Conservation (phyloP, 2,888 invertebrate genomes). For the Melipona beecheii region DNA sequence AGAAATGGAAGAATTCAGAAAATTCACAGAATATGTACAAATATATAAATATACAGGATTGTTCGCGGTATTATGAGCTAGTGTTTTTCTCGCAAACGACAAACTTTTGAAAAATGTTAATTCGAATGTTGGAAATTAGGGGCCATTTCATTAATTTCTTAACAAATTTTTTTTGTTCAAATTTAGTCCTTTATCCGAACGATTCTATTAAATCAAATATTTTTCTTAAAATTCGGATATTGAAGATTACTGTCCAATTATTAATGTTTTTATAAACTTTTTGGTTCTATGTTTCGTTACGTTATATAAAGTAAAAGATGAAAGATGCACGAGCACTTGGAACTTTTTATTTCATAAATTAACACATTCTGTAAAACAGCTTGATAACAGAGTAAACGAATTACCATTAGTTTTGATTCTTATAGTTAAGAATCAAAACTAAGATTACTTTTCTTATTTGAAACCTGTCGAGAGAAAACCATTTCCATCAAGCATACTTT, state of each 20-base stretch:
- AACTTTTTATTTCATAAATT: background rate
- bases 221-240: no score
- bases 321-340: background rate
- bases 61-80: no score
- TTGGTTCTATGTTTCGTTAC: background rate
- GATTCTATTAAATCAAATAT: no score
- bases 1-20: no score
- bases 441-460: slow-evolving; percentile 39
- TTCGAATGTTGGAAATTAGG: no score
- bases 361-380: background rate
- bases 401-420: slow-evolving; percentile 1
- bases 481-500: slow-evolving; percentile 58
- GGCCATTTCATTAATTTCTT: no score
- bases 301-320: background rate
- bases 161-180: no score
- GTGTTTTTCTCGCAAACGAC: no score
- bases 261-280: background rate
- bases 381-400: background rate
- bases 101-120: no score
- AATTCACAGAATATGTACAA: no score
- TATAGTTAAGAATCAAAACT: slow-evolving; percentile 10
- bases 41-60: no score
- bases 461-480: slow-evolving; percentile 42
- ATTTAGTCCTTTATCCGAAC: no score
- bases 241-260: background rate